phyloP scores from a whole-genome alignment of 2,113 vertebrate species.

The Condylura cristata region DNA sequence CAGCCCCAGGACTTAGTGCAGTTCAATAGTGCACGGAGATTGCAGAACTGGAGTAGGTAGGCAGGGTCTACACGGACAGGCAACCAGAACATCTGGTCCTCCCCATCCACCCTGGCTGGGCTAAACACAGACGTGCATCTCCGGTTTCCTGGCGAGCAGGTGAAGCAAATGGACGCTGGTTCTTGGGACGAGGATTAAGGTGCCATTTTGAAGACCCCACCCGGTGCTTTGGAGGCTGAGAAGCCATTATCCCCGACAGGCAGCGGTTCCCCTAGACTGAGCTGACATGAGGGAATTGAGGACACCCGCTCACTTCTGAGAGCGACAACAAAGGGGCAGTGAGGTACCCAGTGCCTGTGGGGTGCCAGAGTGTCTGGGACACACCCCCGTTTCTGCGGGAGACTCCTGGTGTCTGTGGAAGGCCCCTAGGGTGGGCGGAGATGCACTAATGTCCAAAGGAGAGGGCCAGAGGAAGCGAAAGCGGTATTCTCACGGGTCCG shows the following conservation, averaged over 20 bases:
- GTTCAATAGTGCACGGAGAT: neutral
- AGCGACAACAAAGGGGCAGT: neutral
- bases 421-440: too few species aligned
- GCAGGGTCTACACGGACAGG: neutral
- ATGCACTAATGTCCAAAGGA: too few species aligned
- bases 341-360: too few species aligned
- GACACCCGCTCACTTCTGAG: accelerated
- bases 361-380: too few species aligned
- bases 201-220: neutral
- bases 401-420: too few species aligned
- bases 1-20: neutral
- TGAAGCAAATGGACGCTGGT: neutral
- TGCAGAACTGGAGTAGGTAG: neutral
- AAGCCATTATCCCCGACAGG: neutral
- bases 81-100: accelerated
- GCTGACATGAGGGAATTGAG: neutral
- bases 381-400: too few species aligned
- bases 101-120: neutral
- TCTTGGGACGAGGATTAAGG: neutral
- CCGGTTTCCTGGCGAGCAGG: neutral
- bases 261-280: neutral
- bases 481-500: accelerated
- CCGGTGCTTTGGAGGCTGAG: neutral
- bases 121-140: neutral
- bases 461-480: too few species aligned